A percentile compares a stretch with the other conserved stretches of the same genome.
Conservation (phyloP, 2,888 invertebrate genomes). For the Melanophora roralis region DNA sequence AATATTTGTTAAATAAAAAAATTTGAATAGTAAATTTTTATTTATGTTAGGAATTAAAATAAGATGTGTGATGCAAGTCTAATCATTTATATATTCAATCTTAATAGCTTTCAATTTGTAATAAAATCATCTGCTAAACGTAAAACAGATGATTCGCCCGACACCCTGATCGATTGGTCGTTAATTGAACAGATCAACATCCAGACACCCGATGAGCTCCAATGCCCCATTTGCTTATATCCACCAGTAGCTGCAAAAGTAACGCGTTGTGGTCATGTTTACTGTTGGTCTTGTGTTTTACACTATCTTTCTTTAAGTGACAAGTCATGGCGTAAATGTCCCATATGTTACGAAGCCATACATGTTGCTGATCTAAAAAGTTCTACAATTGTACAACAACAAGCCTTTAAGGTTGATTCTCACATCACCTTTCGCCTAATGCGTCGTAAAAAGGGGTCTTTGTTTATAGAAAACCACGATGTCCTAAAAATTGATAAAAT, state of each 20-base stretch:
- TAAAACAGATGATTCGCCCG: conserved; percentile 87
- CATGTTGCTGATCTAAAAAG: conserved; percentile 90
- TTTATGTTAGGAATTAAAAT: too few species aligned
- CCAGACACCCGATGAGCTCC: conserved; percentile 82
- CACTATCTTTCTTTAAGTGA: conserved; percentile 94
- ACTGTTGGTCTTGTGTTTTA: conserved; percentile 96
- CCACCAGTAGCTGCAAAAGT: conserved; percentile 92
- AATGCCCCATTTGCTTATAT: conserved; percentile 95
- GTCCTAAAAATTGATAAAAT: conserved; percentile 14
- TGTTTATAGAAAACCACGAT: conserved; percentile 71
- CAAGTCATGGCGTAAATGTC: conserved; percentile 89
- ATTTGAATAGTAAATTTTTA: too few species aligned
- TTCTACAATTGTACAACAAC: conserved; percentile 77
- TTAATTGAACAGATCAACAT: conserved; percentile 92
- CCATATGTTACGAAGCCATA: conserved; percentile 93
- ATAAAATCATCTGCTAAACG: conserved; percentile 88
- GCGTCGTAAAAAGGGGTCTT: conserved; percentile 85
- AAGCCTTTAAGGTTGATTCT: conserved; percentile 79
- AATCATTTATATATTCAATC: background rate
- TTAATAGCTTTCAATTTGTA: conserved; percentile 94
- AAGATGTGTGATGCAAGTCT: too few species aligned
- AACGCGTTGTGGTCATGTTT: conserved; percentile 96
- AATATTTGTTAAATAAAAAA: too few species aligned
- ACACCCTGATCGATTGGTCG: conserved; percentile 93
- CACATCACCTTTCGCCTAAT: conserved; percentile 89